These are phyloP conservation scores for Chlorops oryzae DNA, from an alignment of 1,140 invertebrate species.

Conservation along the genomic window DNA sequence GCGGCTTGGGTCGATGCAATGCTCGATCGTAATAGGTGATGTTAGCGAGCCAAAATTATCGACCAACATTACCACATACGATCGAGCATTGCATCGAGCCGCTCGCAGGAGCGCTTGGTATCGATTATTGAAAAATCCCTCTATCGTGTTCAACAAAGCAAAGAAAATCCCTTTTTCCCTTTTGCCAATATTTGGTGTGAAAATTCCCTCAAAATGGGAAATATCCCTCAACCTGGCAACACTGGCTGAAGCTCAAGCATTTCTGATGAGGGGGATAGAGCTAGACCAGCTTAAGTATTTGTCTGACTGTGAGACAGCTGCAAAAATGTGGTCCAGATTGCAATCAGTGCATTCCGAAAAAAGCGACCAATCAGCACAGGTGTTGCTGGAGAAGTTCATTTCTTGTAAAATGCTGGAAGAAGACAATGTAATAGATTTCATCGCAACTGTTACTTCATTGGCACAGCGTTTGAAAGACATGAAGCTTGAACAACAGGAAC, in stretches of 20 bases:
- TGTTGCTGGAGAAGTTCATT: slow-evolving; percentile 7
- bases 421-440: neutral
- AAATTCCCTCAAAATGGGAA: too few species aligned
- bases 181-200: too few species aligned
- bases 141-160: too few species aligned
- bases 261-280: slow-evolving; percentile 7
- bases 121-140: too few species aligned
- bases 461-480: slow-evolving; percentile 9
- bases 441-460: neutral
- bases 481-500: slow-evolving; percentile 8
- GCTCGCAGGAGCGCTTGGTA: too few species aligned
- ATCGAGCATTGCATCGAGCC: too few species aligned
- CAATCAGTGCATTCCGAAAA: slow-evolving; percentile 2
- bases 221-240: too few species aligned
- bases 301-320: slow-evolving; percentile 1
- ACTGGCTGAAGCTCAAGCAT: slow-evolving; percentile 5
- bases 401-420: slow-evolving; percentile 9
- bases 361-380: slow-evolving; percentile 2
- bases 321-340: slow-evolving; percentile 4
- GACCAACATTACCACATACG: too few species aligned
- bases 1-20: too few species aligned
- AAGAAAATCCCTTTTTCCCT: too few species aligned
- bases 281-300: slow-evolving; percentile 4
- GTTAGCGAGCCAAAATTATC: too few species aligned
- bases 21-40: too few species aligned